Evolutionary conservation across 2,888 invertebrate genomes (phyloP), one percentile per base, ranked within the genome.

Genomic region (Pyrocoelia pectoralis): DNA sequence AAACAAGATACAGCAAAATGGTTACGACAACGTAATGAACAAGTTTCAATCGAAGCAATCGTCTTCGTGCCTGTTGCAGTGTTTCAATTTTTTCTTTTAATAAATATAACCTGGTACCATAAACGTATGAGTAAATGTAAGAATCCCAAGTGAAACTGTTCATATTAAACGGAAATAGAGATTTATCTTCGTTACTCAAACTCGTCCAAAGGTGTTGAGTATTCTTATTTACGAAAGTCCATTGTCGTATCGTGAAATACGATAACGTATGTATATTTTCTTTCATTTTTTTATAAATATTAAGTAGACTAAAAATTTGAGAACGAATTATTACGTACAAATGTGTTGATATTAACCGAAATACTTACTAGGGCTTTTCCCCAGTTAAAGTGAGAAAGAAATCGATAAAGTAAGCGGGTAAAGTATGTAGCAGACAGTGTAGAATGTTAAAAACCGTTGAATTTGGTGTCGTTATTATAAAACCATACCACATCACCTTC

Each of bases 241-340:
- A 87, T 88, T 86, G 85, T 10, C 86, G 82, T n/a, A 86, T 88
- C 56, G 88, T 86, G 82, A 97, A 97, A 77, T 92, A 94, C 0
- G 89, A 84, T 18, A 96, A 78, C 0, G 90, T 87, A 1, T 87
- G 84, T 4, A 89, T 85, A 67, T 94, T 90, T 78, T 89, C 91
- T 78, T 94, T 90, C 51, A 96, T 87, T 78, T 92, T 93, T 65
- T 84, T 85, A 79, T 95, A 95, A 53, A 91, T 85, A 71, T 88
- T 89, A 68, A 92, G 81, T 85, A 95, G 86, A 91, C 95, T 84
- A 48, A 73, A 74, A 75, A n/a, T n/a, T n/a, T n/a, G n/a, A n/a
- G n/a, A n/a, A n/a, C n/a, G n/a, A n/a, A n/a, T n/a, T n/a, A n/a
- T 46, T 15, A 18, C 5, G 14, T 15, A 17, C 17, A n/a, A n/a